These are phyloP conservation scores for Acromyrmex heyeri DNA, from an alignment of 1,140 invertebrate genomes.

Conservation along the genomic window DNA sequence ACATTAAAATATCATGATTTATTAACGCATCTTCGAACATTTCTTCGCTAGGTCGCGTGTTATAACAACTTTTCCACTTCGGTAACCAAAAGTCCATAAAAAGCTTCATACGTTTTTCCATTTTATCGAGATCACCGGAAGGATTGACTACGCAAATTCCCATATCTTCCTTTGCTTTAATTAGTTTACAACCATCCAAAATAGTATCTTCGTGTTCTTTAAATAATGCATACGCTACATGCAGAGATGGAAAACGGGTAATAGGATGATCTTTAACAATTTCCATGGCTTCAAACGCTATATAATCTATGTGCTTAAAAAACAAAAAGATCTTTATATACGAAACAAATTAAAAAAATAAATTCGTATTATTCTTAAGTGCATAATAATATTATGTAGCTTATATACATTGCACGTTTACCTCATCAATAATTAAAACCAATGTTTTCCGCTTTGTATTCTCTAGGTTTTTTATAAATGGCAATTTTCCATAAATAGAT, in stretches of 20 bases:
- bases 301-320: conserved; percentile 89
- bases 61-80: conserved; percentile 89
- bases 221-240: conserved; percentile 90
- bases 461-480: conserved; percentile 82
- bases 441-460: conserved; percentile 87
- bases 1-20: conserved; percentile 90
- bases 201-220: conserved; percentile 88
- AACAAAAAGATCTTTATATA: conserved; percentile 58
- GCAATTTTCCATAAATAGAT: conserved; percentile 82
- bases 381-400: neutral
- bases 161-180: conserved; percentile 79
- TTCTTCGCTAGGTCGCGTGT: conserved; percentile 87
- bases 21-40: conserved; percentile 88
- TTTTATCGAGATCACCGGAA: conserved; percentile 89
- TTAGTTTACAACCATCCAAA: conserved; percentile 87
- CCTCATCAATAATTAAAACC: conserved; percentile 90
- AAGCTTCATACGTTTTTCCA: conserved; percentile 89
- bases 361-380: conserved; percentile 29
- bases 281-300: conserved; percentile 92
- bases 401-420: conserved; percentile 77
- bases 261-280: conserved; percentile 89
- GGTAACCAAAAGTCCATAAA: conserved; percentile 89
- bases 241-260: conserved; percentile 91
- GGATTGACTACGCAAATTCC: conserved; percentile 90
- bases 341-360: conserved; percentile 49